phyloP scores from a whole-genome alignment of 2,113 vertebrate genomes.

The Psammodynastes pulverulentus region DNA sequence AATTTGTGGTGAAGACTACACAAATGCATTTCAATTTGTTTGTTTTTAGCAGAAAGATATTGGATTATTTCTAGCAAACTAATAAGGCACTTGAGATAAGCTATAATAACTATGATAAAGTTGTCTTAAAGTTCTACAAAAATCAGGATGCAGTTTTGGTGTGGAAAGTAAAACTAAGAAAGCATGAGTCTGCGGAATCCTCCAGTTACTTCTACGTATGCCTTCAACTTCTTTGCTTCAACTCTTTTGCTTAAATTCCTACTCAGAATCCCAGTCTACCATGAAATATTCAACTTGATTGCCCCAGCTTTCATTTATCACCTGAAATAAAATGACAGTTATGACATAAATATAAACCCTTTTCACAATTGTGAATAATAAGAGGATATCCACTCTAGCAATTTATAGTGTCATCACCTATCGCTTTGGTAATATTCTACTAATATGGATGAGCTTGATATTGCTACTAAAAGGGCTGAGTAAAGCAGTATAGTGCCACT shows the following conservation, averaged over 20 bases:
- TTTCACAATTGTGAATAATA: not conserved
- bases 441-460: not conserved
- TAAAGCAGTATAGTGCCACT: not conserved
- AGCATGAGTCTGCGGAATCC: not conserved
- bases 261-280: not conserved
- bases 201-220: not conserved
- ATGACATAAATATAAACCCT: not conserved
- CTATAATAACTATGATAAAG: not conserved
- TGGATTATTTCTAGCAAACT: conserved; percentile 8
- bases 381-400: not conserved
- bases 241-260: not conserved
- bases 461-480: not conserved
- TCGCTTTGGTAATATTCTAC: not conserved
- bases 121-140: not conserved
- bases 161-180: not conserved
- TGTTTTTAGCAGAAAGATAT: not conserved
- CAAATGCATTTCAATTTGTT: not conserved
- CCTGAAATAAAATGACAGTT: not conserved
- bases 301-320: not conserved
- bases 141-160: not conserved
- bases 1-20: not conserved
- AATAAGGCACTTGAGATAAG: conserved; percentile 2
- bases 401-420: not conserved
- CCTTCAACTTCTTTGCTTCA: not conserved
- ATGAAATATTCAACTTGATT: not conserved